Percentiles rank a stretch among this genome's conserved stretches.
Conservation (phyloP, 2,888 invertebrate genomes). For the Spilosoma lubricipeda region DNA sequence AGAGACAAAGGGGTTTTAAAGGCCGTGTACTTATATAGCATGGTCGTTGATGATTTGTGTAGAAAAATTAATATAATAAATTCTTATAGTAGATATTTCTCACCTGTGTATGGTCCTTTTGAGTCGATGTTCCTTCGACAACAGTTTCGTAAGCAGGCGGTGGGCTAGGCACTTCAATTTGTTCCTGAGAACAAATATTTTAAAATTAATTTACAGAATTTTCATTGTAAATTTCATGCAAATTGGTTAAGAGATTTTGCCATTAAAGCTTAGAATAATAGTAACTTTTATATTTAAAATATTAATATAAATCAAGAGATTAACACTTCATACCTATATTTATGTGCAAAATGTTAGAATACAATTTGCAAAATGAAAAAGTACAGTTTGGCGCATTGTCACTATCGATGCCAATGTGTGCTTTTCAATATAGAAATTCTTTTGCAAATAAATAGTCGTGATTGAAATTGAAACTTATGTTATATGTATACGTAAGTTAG, state of each 20-base stretch:
- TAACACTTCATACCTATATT: too few species aligned
- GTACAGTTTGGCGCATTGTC: too few species aligned
- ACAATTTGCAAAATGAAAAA: too few species aligned
- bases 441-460: neutral
- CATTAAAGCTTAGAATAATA: too few species aligned
- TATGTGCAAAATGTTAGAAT: neutral
- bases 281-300: neutral
- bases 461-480: neutral
- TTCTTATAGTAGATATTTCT: neutral
- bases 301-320: too few species aligned
- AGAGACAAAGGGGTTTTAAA: too few species aligned
- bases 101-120: slow-evolving; percentile 70
- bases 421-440: neutral
- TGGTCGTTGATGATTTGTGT: neutral
- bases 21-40: too few species aligned
- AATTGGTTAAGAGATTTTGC: too few species aligned
- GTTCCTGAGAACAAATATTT: slow-evolving; percentile 57
- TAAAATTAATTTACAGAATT: neutral
- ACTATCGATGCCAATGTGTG: too few species aligned
- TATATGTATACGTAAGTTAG: neutral
- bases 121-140: slow-evolving; percentile 62
- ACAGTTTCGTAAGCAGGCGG: slow-evolving; percentile 89
- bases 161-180: slow-evolving; percentile 83
- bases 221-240: too few species aligned
- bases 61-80: neutral